A percentile compares a stretch with the other conserved stretches of the same genome.
These are phyloP conservation scores for Tringa solitaria DNA, from an alignment of 2,113 vertebrate genomes.

Conservation along the genomic window DNA sequence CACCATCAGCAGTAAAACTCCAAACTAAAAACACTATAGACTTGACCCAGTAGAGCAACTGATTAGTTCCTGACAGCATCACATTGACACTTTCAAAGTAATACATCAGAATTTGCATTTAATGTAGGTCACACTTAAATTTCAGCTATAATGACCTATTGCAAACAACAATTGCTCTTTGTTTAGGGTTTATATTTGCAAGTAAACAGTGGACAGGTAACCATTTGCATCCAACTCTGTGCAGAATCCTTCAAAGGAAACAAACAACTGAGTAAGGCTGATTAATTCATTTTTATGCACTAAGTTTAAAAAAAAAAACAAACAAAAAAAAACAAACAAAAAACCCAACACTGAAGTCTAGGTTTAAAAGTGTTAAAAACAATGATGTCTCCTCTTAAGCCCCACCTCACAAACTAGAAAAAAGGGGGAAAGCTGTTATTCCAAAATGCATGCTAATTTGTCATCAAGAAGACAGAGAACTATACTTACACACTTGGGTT, in stretches of 20 bases:
- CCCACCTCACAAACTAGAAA: not conserved
- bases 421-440: not conserved
- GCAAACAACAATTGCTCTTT: not conserved
- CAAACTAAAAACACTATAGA: not conserved
- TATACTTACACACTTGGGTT: conserved; percentile 86
- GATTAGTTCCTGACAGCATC: not conserved
- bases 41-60: not conserved
- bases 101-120: not conserved
- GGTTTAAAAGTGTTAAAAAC: not conserved
- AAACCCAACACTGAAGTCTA: not conserved
- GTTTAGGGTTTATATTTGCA: not conserved
- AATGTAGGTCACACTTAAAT: not conserved
- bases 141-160: not conserved
- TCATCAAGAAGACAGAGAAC: not conserved
- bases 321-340: too few relatives aligned
- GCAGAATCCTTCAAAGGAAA: not conserved
- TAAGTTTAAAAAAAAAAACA: not conserved
- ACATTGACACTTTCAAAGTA: not conserved
- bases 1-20: not conserved
- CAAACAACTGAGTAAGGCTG: not conserved
- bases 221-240: not conserved
- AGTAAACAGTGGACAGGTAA: not conserved
- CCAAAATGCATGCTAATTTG: not conserved
- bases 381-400: not conserved
- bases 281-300: not conserved